Evolutionary conservation across 2,888 invertebrate species (phyloP).

Genomic region (Palloptera scutellata): DNA sequence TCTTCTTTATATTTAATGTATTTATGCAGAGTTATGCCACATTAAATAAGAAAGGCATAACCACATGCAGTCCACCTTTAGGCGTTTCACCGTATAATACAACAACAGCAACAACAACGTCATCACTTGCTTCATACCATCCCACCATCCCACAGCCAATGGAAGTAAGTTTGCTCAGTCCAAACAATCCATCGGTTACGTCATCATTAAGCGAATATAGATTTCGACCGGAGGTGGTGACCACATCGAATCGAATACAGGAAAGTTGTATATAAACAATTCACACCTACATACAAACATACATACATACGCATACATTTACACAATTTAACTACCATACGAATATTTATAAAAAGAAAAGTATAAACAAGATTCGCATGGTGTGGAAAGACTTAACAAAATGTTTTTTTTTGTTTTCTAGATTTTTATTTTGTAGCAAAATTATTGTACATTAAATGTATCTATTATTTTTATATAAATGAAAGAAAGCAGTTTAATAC

Average conservation of each 20-base stretch:
- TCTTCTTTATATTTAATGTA: neutral
- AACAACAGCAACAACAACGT: conserved; percentile 52
- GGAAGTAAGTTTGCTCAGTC: conserved; percentile 64
- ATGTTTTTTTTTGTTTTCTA: no score
- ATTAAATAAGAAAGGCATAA: conserved; percentile 74
- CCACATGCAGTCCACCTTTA: conserved; percentile 63
- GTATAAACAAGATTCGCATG: neutral
- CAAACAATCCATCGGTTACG: conserved; percentile 69
- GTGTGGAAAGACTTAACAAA: conserved; percentile 8
- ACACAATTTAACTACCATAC: conserved; percentile 14
- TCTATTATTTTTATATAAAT: no score
- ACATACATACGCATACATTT: conserved; percentile 17
- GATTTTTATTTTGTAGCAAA: no score
- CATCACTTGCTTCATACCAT: conserved; percentile 47
- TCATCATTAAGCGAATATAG: conserved; percentile 82
- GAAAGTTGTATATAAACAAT: conserved; percentile 86
- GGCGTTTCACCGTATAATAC: conserved; percentile 50
- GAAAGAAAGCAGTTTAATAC: no score
- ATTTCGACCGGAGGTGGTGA: conserved; percentile 84
- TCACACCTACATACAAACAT: conserved; percentile 17
- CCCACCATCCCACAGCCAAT: conserved; percentile 63
- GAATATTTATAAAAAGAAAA: neutral
- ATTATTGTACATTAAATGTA: no score
- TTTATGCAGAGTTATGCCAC: conserved; percentile 79
- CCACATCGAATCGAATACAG: conserved; percentile 86